These are phyloP conservation scores for Homarus gammarus DNA, from an alignment of 2,888 invertebrate genomes.

Conservation along the genomic window DNA sequence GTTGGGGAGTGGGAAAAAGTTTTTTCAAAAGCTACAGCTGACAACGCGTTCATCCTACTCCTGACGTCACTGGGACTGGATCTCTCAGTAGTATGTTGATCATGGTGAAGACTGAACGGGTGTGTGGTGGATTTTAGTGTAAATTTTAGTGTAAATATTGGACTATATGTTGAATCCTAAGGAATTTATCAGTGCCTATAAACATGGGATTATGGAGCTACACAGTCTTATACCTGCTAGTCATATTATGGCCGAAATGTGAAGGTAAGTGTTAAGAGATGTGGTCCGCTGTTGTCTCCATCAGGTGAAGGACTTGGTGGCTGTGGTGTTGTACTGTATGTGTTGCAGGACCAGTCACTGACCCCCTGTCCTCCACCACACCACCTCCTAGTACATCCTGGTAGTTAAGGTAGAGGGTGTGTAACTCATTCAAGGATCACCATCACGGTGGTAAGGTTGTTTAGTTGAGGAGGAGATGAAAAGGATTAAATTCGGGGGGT, in stretches of 20 bases:
- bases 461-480: too few relatives aligned
- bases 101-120: conserved; percentile 61
- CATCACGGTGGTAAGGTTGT: too few relatives aligned
- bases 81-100: conserved; percentile 52
- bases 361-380: background rate
- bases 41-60: conserved; percentile 31
- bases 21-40: conserved; percentile 4
- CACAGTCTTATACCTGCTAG: conserved; percentile 61
- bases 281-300: conserved; percentile 19
- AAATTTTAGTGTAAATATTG: conserved; percentile 67
- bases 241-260: conserved; percentile 48
- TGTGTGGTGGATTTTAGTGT: conserved; percentile 57
- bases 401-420: too few relatives aligned
- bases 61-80: conserved; percentile 29
- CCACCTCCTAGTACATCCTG: too few relatives aligned
- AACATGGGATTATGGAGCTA: conserved; percentile 73
- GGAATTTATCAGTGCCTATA: conserved; percentile 71
- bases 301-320: conserved; percentile 9
- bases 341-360: background rate
- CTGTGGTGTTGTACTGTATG: background rate
- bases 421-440: too few relatives aligned
- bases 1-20: too few relatives aligned
- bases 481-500: too few relatives aligned
- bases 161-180: conserved; percentile 72
- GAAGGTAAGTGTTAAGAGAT: conserved; percentile 54